Conservation (phyloP, 2,888 invertebrate genomes). For the Parnassius mnemosyne region DNA sequence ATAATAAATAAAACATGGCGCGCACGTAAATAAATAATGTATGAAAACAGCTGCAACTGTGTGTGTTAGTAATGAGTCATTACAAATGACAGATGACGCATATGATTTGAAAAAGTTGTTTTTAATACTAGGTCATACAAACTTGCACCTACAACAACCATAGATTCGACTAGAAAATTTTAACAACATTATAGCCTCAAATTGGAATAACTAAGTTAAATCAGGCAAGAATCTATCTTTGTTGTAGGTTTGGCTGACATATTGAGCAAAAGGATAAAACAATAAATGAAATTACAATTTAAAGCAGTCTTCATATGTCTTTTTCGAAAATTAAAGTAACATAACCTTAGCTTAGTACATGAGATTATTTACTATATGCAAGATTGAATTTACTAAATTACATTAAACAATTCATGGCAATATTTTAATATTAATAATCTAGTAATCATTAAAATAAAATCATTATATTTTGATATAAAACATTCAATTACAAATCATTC, state of each 20-base stretch:
- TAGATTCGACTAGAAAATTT: conserved; percentile 52
- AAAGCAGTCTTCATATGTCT: conserved; percentile 69
- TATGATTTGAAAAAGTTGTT: conserved; percentile 21
- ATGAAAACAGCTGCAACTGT: conserved; percentile 34
- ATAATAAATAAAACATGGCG: conserved; percentile 5
- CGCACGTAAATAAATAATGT: conserved; percentile 1
- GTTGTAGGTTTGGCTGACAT: conserved; percentile 45
- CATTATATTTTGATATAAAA: conserved; percentile 23
- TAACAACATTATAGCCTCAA: conserved; percentile 47
- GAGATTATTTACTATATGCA: conserved; percentile 33
- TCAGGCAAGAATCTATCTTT: conserved; percentile 34
- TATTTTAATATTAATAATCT: conserved; percentile 14
- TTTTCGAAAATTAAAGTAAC: conserved; percentile 42
- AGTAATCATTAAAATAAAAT: conserved; percentile 16
- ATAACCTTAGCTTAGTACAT: conserved; percentile 34
- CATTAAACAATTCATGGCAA: conserved; percentile 28
- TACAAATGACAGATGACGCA: conserved; percentile 38
- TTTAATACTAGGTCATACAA: conserved; percentile 22
- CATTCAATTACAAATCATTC: conserved; percentile 26
- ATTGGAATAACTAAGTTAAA: conserved; percentile 28
- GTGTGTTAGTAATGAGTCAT: conserved; percentile 45
- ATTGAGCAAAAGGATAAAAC: conserved; percentile 35
- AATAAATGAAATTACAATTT: conserved; percentile 30
- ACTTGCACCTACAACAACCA: conserved; percentile 41
- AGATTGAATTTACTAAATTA: conserved; percentile 26